These are phyloP conservation scores for Rhinatrema bivittatum DNA, from an alignment of 2,797 vertebrate genomes.

Conservation along the genomic window DNA sequence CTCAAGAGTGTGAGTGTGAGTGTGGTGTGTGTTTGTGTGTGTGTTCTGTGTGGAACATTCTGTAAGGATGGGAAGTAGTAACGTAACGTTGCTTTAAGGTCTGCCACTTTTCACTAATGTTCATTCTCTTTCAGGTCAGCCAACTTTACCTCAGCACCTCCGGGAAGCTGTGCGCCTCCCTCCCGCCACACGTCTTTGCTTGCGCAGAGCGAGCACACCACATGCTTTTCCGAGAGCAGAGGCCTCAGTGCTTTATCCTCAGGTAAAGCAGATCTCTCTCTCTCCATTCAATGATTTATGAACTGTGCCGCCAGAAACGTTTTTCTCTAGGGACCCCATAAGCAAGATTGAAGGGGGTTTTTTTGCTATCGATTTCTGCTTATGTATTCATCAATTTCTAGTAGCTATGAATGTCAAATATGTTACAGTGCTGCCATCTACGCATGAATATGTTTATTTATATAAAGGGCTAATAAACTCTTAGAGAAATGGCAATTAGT, in stretches of 20 bases:
- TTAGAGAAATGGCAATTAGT: too few relatives aligned
- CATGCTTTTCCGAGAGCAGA: conserved; percentile 82
- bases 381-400: not conserved
- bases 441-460: too few relatives aligned
- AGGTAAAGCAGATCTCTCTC: conserved; percentile 72
- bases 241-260: conserved; percentile 83
- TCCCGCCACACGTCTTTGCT: conserved; percentile 91
- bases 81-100: too few relatives aligned
- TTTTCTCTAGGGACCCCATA: not conserved
- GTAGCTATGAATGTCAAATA: not conserved
- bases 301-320: not conserved
- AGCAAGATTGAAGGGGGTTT: too few relatives aligned
- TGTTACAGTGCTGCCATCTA: too few relatives aligned
- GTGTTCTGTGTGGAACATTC: too few relatives aligned
- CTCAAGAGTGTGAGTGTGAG: too few relatives aligned
- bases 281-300: conserved; percentile 24
- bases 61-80: too few relatives aligned
- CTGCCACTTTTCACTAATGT: too few relatives aligned
- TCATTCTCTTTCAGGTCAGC: conserved; percentile 68
- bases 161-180: conserved; percentile 74
- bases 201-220: conserved; percentile 86
- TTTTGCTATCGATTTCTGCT: not conserved
- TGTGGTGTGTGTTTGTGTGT: too few relatives aligned
- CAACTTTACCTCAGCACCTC: conserved; percentile 82
- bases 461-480: too few relatives aligned